phyloP scores from a whole-genome alignment of 2,797 vertebrate species.

The Notolabrus celidotus region DNA sequence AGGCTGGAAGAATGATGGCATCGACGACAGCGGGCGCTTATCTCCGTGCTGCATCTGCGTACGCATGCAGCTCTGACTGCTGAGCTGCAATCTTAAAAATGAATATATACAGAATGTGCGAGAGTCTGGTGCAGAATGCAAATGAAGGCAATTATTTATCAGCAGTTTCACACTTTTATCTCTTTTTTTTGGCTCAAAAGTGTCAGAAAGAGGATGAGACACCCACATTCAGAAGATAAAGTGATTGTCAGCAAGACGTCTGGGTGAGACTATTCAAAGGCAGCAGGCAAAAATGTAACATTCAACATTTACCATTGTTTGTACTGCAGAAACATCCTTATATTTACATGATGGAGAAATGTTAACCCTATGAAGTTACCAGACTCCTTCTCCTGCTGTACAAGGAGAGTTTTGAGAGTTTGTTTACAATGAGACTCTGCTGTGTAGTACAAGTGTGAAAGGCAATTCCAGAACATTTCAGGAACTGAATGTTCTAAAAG shows the following conservation, averaged over 20 bases:
- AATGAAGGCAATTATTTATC: conserved; percentile 44
- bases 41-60: conserved; percentile 53
- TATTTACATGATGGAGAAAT: too few species aligned
- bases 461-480: not conserved
- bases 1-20: conserved; percentile 50
- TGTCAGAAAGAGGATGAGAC: conserved; percentile 18
- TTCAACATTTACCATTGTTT: too few species aligned
- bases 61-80: conserved; percentile 23
- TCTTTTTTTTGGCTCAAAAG: conserved; percentile 10
- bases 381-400: too few species aligned
- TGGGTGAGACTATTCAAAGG: not conserved
- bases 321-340: too few species aligned
- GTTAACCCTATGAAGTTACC: too few species aligned
- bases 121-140: conserved; percentile 29
- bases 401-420: too few species aligned
- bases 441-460: not conserved
- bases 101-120: conserved; percentile 6
- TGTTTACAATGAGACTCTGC: too few species aligned
- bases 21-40: conserved; percentile 32
- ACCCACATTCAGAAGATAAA: conserved; percentile 11
- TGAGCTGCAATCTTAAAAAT: conserved; percentile 29
- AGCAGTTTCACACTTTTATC: conserved; percentile 24
- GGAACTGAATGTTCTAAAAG: not conserved
- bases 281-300: too few species aligned
- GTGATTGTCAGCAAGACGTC: too few species aligned